These are phyloP conservation scores for Melanotaenia maccullochi DNA, from an alignment of 2,797 vertebrate genomes.

Conservation along the genomic window DNA sequence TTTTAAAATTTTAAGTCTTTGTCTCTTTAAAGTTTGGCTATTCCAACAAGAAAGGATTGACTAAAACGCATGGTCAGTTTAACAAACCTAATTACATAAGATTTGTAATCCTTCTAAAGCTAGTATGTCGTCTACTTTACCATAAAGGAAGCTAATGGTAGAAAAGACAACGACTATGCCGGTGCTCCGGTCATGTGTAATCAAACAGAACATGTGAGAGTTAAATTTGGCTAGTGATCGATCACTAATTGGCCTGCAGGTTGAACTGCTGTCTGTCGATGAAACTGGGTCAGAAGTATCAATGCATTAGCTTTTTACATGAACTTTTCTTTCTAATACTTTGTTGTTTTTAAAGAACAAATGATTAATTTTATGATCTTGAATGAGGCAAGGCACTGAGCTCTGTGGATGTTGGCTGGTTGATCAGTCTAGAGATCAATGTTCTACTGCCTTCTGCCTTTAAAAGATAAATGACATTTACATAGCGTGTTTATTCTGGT, in stretches of 20 bases:
- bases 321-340: background rate
- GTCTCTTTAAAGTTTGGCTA: background rate
- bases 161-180: no score
- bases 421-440: background rate
- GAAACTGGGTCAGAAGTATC: background rate
- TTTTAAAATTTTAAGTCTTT: conserved; percentile 4
- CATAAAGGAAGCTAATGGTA: no score
- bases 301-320: background rate
- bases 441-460: no score
- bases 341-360: background rate
- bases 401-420: background rate
- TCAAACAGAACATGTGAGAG: background rate
- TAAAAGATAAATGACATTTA: no score
- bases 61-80: background rate
- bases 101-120: background rate
- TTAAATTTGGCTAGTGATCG: background rate
- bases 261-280: background rate
- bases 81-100: background rate
- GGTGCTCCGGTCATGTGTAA: no score
- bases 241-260: background rate
- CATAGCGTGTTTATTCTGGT: no score
- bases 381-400: no score
- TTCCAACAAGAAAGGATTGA: background rate
- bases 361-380: background rate
- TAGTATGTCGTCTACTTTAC: no score